These are phyloP conservation scores for Omphaloscelis lunosa DNA, from an alignment of 2,888 invertebrate species.

Conservation along the genomic window DNA sequence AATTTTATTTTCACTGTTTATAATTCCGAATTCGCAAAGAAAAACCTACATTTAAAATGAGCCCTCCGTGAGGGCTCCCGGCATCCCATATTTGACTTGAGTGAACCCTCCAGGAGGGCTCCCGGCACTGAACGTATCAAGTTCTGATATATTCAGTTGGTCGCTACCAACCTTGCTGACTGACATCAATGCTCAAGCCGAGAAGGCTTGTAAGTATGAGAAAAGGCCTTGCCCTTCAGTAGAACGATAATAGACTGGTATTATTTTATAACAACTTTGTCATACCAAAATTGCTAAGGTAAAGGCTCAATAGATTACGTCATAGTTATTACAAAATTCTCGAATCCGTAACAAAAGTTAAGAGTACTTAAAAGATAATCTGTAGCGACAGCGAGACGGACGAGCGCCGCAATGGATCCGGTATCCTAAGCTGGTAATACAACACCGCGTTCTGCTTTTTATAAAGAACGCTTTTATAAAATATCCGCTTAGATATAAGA, in stretches of 20 bases:
- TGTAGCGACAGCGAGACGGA: slow-evolving; percentile 11
- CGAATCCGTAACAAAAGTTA: slow-evolving; percentile 43
- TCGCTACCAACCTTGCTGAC: background rate
- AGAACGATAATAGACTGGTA: background rate
- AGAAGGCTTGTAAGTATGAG: too few relatives aligned
- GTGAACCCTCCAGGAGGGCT: too few relatives aligned
- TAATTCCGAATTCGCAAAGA: too few relatives aligned
- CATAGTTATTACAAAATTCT: slow-evolving; percentile 8
- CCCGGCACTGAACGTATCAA: background rate
- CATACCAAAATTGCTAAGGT: background rate
- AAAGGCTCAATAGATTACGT: background rate
- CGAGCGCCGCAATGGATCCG: slow-evolving; percentile 22
- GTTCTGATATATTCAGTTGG: background rate
- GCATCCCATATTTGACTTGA: too few relatives aligned
- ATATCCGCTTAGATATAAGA: background rate
- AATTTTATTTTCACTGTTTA: too few relatives aligned
- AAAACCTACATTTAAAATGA: too few relatives aligned
- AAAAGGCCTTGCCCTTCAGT: background rate
- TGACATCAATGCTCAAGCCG: background rate
- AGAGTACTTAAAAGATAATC: slow-evolving; percentile 45
- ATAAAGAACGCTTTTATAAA: slow-evolving; percentile 25
- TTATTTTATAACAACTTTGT: background rate
- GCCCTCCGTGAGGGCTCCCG: too few relatives aligned
- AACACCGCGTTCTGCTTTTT: slow-evolving; percentile 13
- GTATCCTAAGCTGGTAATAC: slow-evolving; percentile 20